A percentile compares a stretch with the other conserved stretches of the same genome.
These are phyloP conservation scores for Synanthedon tipuliformis DNA, from an alignment of 2,888 invertebrate species.

Conservation along the genomic window DNA sequence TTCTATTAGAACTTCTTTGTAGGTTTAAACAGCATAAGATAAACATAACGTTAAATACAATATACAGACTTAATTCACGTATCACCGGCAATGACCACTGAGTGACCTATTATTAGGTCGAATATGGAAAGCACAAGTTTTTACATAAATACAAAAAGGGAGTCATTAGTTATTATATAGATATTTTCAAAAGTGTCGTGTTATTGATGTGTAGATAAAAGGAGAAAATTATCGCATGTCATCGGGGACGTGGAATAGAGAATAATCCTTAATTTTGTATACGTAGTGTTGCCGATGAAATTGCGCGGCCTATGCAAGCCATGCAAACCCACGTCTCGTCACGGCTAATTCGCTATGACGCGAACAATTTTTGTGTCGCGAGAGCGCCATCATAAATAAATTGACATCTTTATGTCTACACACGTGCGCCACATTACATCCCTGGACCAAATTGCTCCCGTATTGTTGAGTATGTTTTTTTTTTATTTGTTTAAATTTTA, in stretches of 20 bases:
- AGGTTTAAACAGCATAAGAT: too few relatives aligned
- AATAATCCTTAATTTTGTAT: slow-evolving; percentile 62
- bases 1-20: too few relatives aligned
- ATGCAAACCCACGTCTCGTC: slow-evolving; percentile 36
- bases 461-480: too few relatives aligned
- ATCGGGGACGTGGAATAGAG: slow-evolving; percentile 29
- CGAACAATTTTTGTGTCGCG: slow-evolving; percentile 23
- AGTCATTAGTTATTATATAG: too few relatives aligned
- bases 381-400: slow-evolving; percentile 23
- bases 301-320: slow-evolving; percentile 38
- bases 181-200: background rate
- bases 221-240: slow-evolving; percentile 29
- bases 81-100: too few relatives aligned
- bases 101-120: too few relatives aligned
- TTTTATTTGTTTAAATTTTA: too few relatives aligned
- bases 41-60: too few relatives aligned
- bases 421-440: too few relatives aligned
- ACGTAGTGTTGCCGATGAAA: slow-evolving; percentile 21
- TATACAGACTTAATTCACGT: too few relatives aligned
- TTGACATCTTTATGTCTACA: slow-evolving; percentile 6
- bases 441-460: too few relatives aligned
- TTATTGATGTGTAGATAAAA: slow-evolving; percentile 15
- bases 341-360: slow-evolving; percentile 32
- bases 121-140: background rate
- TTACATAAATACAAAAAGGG: background rate